Evolutionary conservation across 2,888 invertebrate genomes (phyloP).

Genomic region (Metallyticus violacea): DNA sequence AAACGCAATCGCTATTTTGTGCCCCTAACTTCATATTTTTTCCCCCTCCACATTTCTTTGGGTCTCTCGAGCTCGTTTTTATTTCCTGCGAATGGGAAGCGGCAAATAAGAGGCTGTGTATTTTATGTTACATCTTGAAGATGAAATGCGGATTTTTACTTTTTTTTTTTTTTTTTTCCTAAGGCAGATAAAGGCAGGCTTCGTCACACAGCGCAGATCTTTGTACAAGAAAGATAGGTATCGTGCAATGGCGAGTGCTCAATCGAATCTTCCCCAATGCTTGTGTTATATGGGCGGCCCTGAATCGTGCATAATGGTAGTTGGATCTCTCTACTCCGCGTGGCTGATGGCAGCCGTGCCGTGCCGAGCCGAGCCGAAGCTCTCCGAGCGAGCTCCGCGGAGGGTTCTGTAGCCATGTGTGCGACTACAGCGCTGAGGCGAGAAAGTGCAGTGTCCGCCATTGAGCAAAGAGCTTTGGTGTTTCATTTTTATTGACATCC

Average conservation of each 20-base stretch:
- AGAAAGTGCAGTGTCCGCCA: slow-evolving; percentile 26
- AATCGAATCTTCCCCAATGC: slow-evolving; percentile 18
- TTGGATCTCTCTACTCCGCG: slow-evolving; percentile 20
- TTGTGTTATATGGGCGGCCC: slow-evolving; percentile 22
- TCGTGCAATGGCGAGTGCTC: slow-evolving; percentile 21
- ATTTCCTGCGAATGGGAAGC: slow-evolving; percentile 22
- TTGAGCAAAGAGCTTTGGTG: slow-evolving; percentile 8
- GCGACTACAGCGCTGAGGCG: slow-evolving; percentile 16
- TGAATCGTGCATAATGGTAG: slow-evolving; percentile 23
- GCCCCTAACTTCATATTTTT: neutral
- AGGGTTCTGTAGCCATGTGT: slow-evolving; percentile 22
- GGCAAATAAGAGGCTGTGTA: slow-evolving; percentile 23
- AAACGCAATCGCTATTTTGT: slow-evolving; percentile 12
- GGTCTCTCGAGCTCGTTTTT: neutral
- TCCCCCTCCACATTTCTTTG: neutral
- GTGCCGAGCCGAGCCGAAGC: slow-evolving; percentile 21
- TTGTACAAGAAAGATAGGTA: neutral
- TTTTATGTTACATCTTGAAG: slow-evolving; percentile 27
- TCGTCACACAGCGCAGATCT: slow-evolving; percentile 19
- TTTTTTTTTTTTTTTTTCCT: slow-evolving; percentile 14
- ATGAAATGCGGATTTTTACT: slow-evolving; percentile 18
- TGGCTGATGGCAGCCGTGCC: slow-evolving; percentile 25
- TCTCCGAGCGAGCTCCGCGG: neutral
- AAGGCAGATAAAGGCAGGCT: slow-evolving; percentile 22
- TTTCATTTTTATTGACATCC: slow-evolving; percentile 18